Conservation (phyloP, 2,888 invertebrate species). For the Acleris laterana region DNA sequence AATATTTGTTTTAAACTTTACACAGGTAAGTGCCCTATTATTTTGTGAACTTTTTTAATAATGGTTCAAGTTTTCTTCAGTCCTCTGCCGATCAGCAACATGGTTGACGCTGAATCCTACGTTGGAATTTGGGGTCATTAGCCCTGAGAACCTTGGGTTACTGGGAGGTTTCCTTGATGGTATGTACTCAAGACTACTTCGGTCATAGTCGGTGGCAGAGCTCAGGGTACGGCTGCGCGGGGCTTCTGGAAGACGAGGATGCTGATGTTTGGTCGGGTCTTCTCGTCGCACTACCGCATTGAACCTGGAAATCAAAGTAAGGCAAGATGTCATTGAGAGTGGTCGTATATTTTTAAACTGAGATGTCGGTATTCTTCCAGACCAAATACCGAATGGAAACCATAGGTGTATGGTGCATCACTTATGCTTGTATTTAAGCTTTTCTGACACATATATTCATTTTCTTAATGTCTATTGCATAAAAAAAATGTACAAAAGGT, state of each 20-base stretch:
- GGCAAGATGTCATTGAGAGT: too few relatives aligned
- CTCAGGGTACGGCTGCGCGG: slow-evolving; percentile 46
- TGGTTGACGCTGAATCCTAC: slow-evolving; percentile 62
- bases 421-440: too few relatives aligned
- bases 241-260: slow-evolving; percentile 42
- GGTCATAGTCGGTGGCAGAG: slow-evolving; percentile 43
- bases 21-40: not conserved
- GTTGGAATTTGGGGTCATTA: slow-evolving; percentile 47
- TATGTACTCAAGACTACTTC: slow-evolving; percentile 40
- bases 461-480: too few relatives aligned
- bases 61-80: slow-evolving; percentile 21
- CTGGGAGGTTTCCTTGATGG: slow-evolving; percentile 37
- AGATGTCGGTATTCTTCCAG: too few relatives aligned
- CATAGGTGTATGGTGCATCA: too few relatives aligned
- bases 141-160: slow-evolving; percentile 41
- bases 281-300: slow-evolving; percentile 69
- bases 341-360: too few relatives aligned
- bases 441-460: too few relatives aligned
- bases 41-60: slow-evolving; percentile 2
- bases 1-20: not conserved
- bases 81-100: slow-evolving; percentile 42
- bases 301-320: slow-evolving; percentile 52
- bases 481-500: too few relatives aligned
- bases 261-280: slow-evolving; percentile 57
- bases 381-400: too few relatives aligned